phyloP scores from a whole-genome alignment of 2,888 invertebrate species.

The Cancer borealis region DNA sequence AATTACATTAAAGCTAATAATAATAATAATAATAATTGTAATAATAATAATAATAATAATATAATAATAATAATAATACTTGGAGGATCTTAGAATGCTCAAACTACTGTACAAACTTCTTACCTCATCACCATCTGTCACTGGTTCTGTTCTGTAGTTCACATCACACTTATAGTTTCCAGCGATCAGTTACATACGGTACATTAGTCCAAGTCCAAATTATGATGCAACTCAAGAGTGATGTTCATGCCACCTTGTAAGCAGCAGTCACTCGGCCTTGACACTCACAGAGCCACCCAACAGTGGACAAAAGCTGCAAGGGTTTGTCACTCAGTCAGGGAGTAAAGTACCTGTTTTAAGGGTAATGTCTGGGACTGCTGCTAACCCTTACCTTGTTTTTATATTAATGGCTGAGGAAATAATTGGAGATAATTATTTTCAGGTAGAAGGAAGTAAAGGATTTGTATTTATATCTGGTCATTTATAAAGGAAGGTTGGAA shows the following conservation, averaged over 20 bases:
- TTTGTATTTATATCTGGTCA: not conserved
- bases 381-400: not conserved
- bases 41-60: conserved; percentile 45
- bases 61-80: conserved; percentile 64
- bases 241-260: conserved; percentile 31
- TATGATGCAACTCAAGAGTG: conserved; percentile 25
- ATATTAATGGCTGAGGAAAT: not conserved
- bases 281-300: conserved; percentile 7
- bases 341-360: conserved; percentile 62
- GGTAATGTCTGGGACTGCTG: conserved; percentile 46
- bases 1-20: conserved; percentile 66
- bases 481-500: too few species aligned
- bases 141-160: conserved; percentile 64
- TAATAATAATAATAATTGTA: conserved; percentile 66
- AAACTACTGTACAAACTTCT: conserved; percentile 77
- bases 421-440: not conserved
- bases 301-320: conserved; percentile 43
- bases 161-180: conserved; percentile 61
- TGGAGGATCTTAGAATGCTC: conserved; percentile 76
- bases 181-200: conserved; percentile 47
- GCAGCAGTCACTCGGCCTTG: conserved; percentile 43
- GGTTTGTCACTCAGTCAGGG: conserved; percentile 63
- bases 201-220: conserved; percentile 49
- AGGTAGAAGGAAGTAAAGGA: not conserved
- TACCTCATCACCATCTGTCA: conserved; percentile 74